Base-by-base conservation (phyloP, 2,113 vertebrate genomes). In the Xenotilapia flavipinnis region DNA sequence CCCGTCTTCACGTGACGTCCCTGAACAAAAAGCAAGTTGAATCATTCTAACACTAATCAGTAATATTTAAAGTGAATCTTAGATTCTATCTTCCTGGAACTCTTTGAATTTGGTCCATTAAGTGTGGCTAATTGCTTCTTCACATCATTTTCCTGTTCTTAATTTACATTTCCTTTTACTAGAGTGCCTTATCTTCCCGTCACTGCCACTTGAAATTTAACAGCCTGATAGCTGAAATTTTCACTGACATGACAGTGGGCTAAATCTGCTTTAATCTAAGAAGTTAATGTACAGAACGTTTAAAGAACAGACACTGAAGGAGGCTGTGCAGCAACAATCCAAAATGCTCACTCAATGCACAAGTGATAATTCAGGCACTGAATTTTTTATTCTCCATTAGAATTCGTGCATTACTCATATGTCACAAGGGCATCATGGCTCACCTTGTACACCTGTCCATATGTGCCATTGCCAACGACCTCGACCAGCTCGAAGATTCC, bases 401-500 rank as follows among this genome's bases (percentile, higher is more conserved):
- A 45, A 56, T 12, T 53, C 0, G 5, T 7, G 5, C 7, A 54
- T 81, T 8, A 81, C 42, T 28, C 28, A 36, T 51, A 51, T 40
- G 15, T 40, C 17, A 62, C 3, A 47, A 1, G 0, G 4, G 6
- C 21, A 58, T 83, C n/a, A 10, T 7, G 89, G 95, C 97, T 96
- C 96, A 98, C 97, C 98, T 98, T 98, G 95, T 98, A 98, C 84
- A 97, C 96, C 81, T 97, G 96, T 21, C 96, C 96, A 80, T 97
- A 97, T 81, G 96, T 97, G 23, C 96, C 96, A 91, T 97, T 97
- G 70, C 96, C 96, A 33, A 97, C 96, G 6, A 98, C 97, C 89
- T 98, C 98, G 49, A 98, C 97, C 92, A 98, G 96, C 95, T 98
- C 98, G 47, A 98, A 98, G 93, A 98, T 98, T 26, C 98, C 98